Evolutionary conservation across 2,113 vertebrate genomes (phyloP), one percentile per base, ranked within the genome.

Genomic region (Variabilichromis moorii): DNA sequence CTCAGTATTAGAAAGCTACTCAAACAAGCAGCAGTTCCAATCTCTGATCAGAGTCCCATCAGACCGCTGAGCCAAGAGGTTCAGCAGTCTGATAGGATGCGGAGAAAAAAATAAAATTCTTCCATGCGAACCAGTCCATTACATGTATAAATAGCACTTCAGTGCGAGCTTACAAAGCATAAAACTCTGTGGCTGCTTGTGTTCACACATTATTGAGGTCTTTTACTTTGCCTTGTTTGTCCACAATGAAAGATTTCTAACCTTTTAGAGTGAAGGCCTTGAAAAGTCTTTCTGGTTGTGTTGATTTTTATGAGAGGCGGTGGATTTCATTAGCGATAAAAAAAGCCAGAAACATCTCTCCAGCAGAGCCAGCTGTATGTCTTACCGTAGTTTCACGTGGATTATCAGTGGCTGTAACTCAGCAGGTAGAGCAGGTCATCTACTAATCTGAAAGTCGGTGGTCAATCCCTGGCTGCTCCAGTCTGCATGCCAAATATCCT

Each of bases 11-110:
- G 86, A 95, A 90, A 86, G 79, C 88, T 91, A 88, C 87, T 91
- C 92, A 95, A 96, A 96, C 94, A 95, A 91, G 86, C 45, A 50
- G 24, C 47, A 40, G 57, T 40, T 73, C 83, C 78, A 35, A 57
- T 90, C 90, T 91, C 79, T 91, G 83, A 91, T 86, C 88, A 81
- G 61, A 78, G 82, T 40, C 63, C 7, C 35, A 68, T 40, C 35
- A 68, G 33, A 68, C 33, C 4, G 11, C 63, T 68, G 63, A 68
- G n/a, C 10, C 35, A 40, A 35, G 24, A n/a, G 17, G 31, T 24
- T 50, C 13, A 6, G 5, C 2, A 14, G 31, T 88, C 80, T 84
- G 76, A 63, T 28, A 16, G n/a, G 86, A 83, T 11, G 10, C 4
- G 5, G 28, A 82, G 45, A 63, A 24, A 47, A 26, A 47, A 73